Base-by-base conservation (phyloP, 2,888 invertebrate genomes). In the Netelia inedita region DNA sequence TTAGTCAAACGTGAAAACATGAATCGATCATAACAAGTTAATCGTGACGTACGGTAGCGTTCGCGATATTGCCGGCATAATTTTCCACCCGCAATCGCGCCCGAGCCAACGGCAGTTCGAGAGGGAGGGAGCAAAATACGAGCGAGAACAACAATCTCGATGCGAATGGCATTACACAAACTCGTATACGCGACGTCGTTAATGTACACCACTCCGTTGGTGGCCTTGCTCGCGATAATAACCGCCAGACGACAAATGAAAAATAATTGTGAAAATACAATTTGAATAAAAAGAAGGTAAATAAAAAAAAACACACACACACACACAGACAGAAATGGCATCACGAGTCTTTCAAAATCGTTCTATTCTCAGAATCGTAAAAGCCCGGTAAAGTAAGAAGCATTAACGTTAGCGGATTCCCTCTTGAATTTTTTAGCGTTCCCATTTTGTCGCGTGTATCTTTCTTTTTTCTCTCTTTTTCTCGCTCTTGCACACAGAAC, bases 171-270 rank as follows among this genome's bases (percentile, higher is more conserved):
- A 16, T 53, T 46, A 46, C 23, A 63, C 2, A 46, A 28, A 61
- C 28, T 19, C 23, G 9, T 21, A 19, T 14, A 41, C 43, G 6
- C 69, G 14, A 23, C 79, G 46, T 63, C 1, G 35, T 19, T 61
- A 65, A 57, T 28, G 11, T 23, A 14, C 61, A 46, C 55, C 65
- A 69, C 35, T 69, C 57, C 65, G 50, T 14, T 68, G 75, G 68
- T 65, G 85, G 79, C 85, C 85, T 85, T 79, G 82, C 71, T 66
- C 68, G 84, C 61, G 78, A 81, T 78, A 73, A 84, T 80, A 71
- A 66, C 46, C 59, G 65, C 66, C 66, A 73, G 41, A 28, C 35
- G 41, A 46, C 19, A 19, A 11, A 14, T 11, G 65, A 43, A 53
- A 74, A 69, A 63, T 46, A 28, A 10, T 74, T 11, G 73, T 57